Base-by-base conservation (phyloP, 2,113 vertebrate genomes). In the Phylloscopus trochiloides region DNA sequence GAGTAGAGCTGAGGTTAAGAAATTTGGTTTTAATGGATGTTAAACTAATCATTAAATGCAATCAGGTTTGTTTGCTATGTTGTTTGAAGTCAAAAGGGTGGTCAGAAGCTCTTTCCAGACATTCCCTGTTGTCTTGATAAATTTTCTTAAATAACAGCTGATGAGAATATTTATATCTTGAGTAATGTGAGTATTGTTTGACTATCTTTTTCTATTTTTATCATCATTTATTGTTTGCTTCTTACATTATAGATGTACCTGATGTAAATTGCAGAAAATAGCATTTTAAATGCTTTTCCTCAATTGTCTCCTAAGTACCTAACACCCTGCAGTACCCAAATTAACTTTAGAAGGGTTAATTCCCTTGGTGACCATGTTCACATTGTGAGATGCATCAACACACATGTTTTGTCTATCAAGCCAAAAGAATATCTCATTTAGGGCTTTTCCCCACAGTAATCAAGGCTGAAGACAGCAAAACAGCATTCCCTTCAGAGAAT, bases 401-500 rank as follows among this genome's bases (percentile, higher is more conserved):
- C 94, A 97, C 54, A 50, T 93, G 89, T 90, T 97, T 96, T 95
- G 51, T 89, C 95, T 71, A 88, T 97, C 91, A 91, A 24, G 42
- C 76, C 76, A 67, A 66, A 88, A 84, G 65, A 92, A 88, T 68
- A 83, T 61, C 90, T 67, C 89, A 42, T 63, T 58, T 88, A 90
- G 85, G 94, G 62, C 80, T 96, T 95, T 95, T 86, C 96, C 93
- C 96, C 65, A 15, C 47, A 76, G 94, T 74, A 96, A 96, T 95
- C 94, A 96, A 95, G 94, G 85, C 47, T 68, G 68, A 59, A 83
- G 80, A 77, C 54, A 80, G 92, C 52, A 96, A 82, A 94, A 72
- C 43, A 55, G 62, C 63, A 29, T 86, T 96, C 92, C 66, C 95
- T 91, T 86, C 76, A 59, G 95, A 93, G 93, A 59, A 80, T 54